These are phyloP conservation scores for Hydrozoanthus tunicans DNA, from an alignment of 64 coral and sea anemone species.

Conservation along the genomic window DNA sequence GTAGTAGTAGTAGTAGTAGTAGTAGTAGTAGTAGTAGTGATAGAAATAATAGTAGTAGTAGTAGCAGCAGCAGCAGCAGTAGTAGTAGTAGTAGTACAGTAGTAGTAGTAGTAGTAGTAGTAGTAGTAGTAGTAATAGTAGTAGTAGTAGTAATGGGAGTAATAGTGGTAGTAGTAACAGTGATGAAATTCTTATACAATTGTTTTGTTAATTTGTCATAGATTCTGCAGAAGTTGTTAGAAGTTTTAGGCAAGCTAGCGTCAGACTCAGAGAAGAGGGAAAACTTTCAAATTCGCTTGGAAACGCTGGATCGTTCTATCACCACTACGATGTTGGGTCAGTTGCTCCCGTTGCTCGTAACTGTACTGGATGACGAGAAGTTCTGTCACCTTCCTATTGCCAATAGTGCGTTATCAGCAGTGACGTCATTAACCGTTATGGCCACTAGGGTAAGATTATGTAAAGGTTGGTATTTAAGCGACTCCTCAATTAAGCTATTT, in stretches of 20 bases:
- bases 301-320: slow-evolving; percentile 69
- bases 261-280: slow-evolving; percentile 29
- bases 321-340: slow-evolving; percentile 68
- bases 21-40: no score
- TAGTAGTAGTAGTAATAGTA: no score
- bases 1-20: no score
- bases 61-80: no score
- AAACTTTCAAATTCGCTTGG: slow-evolving; percentile 39
- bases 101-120: no score
- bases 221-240: slow-evolving; percentile 61
- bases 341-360: slow-evolving; percentile 62
- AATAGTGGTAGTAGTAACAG: no score
- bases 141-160: no score
- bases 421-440: slow-evolving; percentile 61
- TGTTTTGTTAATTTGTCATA: background rate
- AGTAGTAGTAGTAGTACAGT: no score
- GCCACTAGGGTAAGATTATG: slow-evolving; percentile 63
- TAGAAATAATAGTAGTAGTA: no score
- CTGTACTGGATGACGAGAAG: slow-evolving; percentile 67
- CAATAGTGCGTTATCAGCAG: slow-evolving; percentile 58
- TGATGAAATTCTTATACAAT: no score
- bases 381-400: slow-evolving; percentile 60
- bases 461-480: background rate
- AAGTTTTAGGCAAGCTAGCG: slow-evolving; percentile 67
- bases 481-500: no score